Evolutionary conservation across 2,113 vertebrate genomes (phyloP).

Genomic region (Pseudolaguvia tuberculata): DNA sequence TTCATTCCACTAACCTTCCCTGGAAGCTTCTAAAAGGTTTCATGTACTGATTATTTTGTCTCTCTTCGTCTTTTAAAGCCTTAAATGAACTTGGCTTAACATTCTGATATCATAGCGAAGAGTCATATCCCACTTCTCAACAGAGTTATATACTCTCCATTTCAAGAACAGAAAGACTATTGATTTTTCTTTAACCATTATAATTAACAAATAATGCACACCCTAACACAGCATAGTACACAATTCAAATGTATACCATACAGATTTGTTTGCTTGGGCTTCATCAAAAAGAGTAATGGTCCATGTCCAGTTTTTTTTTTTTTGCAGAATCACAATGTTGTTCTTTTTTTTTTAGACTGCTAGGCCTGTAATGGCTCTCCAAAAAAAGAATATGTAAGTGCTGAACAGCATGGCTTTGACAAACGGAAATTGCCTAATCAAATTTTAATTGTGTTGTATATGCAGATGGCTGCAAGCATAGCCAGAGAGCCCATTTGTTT

Average conservation of each 20-base stretch:
- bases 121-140: too few species aligned
- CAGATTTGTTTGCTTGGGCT: constrained; percentile 1
- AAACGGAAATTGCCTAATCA: constrained; percentile 29
- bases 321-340: constrained; percentile 19
- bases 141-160: background rate
- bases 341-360: constrained; percentile 22
- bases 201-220: background rate
- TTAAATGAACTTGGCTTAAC: too few species aligned
- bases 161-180: background rate
- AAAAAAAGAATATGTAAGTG: constrained; percentile 11
- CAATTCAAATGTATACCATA: background rate
- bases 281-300: constrained; percentile 31
- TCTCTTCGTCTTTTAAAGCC: background rate
- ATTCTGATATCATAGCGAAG: too few species aligned
- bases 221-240: background rate
- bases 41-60: background rate
- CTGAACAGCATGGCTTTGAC: constrained; percentile 27
- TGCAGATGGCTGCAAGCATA: constrained; percentile 22
- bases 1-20: background rate
- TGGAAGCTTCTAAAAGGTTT: background rate
- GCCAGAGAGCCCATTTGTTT: constrained; percentile 23
- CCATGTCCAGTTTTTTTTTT: constrained; percentile 29
- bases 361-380: constrained; percentile 22
- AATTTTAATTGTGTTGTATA: constrained; percentile 35
- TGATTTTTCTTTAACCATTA: too few species aligned